Evolutionary conservation across 2,113 vertebrate genomes (phyloP).

Genomic region (Meles meles): DNA sequence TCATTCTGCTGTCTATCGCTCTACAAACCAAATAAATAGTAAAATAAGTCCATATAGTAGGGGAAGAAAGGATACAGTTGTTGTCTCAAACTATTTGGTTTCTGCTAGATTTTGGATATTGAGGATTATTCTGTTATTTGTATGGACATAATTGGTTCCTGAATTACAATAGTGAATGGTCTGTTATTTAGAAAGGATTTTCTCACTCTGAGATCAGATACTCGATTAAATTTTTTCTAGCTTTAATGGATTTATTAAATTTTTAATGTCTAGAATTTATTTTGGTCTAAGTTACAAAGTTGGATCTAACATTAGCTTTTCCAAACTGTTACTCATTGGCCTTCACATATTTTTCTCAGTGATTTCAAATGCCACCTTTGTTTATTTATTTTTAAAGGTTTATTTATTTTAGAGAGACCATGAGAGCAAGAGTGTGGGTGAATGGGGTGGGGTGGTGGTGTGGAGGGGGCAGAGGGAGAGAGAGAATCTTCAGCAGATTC

Average conservation of each 20-base stretch:
- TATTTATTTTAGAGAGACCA: background rate
- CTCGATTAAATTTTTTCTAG: background rate
- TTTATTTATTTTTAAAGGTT: background rate
- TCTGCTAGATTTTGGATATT: background rate
- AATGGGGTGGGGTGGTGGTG: background rate
- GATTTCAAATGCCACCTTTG: background rate
- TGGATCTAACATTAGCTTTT: conserved; percentile 1
- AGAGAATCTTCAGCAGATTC: background rate
- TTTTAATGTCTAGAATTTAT: background rate
- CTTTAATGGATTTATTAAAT: background rate
- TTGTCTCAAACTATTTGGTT: background rate
- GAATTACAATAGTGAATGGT: background rate
- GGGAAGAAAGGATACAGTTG: background rate
- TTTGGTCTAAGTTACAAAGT: background rate
- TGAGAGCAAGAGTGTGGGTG: background rate
- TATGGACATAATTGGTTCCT: background rate
- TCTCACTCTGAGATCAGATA: background rate
- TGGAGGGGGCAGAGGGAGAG: background rate
- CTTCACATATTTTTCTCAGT: background rate
- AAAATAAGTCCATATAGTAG: background rate
- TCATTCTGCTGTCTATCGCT: no score
- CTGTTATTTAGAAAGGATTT: background rate
- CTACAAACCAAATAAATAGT: background rate
- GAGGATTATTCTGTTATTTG: background rate
- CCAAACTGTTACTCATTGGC: background rate